Evolutionary conservation across 2,888 invertebrate genomes (phyloP).

Genomic region (Alsophila aescularia): DNA sequence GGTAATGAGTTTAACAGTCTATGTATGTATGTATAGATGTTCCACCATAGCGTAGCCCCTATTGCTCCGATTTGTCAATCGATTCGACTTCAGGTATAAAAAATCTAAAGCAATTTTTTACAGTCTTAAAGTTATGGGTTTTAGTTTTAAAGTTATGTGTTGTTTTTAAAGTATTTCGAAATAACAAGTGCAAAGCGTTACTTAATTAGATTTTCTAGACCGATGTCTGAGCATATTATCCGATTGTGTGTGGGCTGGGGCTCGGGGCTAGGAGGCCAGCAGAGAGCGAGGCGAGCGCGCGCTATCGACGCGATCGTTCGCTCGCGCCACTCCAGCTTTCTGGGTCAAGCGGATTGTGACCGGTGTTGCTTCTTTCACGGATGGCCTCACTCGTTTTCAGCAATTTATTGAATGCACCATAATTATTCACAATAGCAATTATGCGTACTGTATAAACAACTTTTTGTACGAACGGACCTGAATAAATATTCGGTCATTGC

Average conservation of each 20-base stretch:
- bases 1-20: too few species aligned
- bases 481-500: too few species aligned
- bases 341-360: constrained; percentile 76
- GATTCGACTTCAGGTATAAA: too few species aligned
- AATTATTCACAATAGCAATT: constrained; percentile 25
- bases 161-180: too few species aligned
- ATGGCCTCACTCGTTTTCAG: constrained; percentile 50
- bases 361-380: constrained; percentile 52
- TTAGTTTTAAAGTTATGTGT: too few species aligned
- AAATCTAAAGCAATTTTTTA: too few species aligned
- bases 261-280: constrained; percentile 12
- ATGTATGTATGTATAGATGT: too few species aligned
- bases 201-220: constrained; percentile 20
- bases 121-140: too few species aligned
- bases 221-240: constrained; percentile 9
- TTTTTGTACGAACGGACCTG: too few species aligned
- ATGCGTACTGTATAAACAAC: constrained; percentile 4
- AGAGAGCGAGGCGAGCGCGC: constrained; percentile 46
- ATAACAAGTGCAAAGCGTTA: constrained; percentile 4
- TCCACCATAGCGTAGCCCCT: too few species aligned
- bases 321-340: constrained; percentile 63
- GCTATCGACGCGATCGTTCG: constrained; percentile 72
- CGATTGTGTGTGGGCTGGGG: constrained; percentile 9
- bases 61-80: too few species aligned
- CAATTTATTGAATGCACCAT: constrained; percentile 50